Evolutionary conservation across 2,797 vertebrate genomes (phyloP), one percentile per base, ranked within the genome.

Genomic region (Ptychobarbus kaznakovi): DNA sequence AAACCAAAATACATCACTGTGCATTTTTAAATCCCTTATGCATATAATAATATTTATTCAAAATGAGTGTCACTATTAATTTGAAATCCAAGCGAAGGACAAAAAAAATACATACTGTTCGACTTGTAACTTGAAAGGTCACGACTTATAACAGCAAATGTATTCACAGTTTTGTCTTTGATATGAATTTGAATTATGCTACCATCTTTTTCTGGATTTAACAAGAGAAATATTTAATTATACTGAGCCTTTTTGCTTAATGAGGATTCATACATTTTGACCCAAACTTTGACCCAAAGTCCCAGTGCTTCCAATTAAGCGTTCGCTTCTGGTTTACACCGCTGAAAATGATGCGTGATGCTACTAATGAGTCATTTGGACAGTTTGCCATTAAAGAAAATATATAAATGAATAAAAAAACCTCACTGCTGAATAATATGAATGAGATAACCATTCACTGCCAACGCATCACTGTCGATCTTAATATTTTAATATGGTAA

Each of bases 291-390:
- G 91, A 92, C 93, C 93, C 84, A 87, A 92, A 35, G 90, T 38
- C 92, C 89, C 89, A 88, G 89, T 80, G 81, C 85, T 88, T 92
- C 92, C 93, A 93, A 94, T 94, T 94, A 94, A 89, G 82, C 85
- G 91, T 91, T 89, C 90, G 44, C 89, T 92, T 93, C 92, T 56
- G 86, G 90, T 93, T 94, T 87, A 87, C 87, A 91, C 88, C 91
- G 92, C 92, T 93, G 90, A 89, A 90, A 92, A 92, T 93, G 91
- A 91, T 92, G 92, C 91, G 92, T 92, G 91, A 88, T 88, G 90
- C 86, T 87, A 91, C 93, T 93, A 93, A 94, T 90, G 81, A 90
- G 42, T 87, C 87, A 93, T 92, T 90, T 90, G 87, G 87, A 88
- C 76, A 90, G 89, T 88, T 93, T 91, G 83, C 86, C 87, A 87